Percentiles rank a stretch among this genome's conserved stretches.
phyloP scores from a whole-genome alignment of 92 coral and sea anemone genomes.

The Hydrozoanthus gracilis region DNA sequence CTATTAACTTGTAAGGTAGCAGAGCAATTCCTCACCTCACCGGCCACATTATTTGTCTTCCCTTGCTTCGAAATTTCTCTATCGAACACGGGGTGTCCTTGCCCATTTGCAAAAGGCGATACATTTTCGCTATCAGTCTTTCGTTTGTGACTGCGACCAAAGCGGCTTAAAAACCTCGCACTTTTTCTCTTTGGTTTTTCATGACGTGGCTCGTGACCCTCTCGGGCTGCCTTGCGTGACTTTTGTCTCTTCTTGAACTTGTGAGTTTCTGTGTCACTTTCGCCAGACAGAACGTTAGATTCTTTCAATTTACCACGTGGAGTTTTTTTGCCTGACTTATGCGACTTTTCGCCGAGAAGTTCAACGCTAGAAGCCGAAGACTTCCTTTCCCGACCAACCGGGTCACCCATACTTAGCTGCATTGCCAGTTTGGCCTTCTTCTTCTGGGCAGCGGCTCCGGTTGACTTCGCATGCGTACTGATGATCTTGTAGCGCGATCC shows the following conservation, averaged over 20 bases:
- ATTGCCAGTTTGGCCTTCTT: slow-evolving; percentile 39
- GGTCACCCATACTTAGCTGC: slow-evolving; percentile 41
- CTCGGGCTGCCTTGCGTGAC: slow-evolving; percentile 21
- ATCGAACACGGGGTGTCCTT: background rate
- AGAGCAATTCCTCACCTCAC: slow-evolving; percentile 8
- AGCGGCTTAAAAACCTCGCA: slow-evolving; percentile 36
- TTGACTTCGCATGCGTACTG: slow-evolving; percentile 38
- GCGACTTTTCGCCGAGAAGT: slow-evolving; percentile 23
- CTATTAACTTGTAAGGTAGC: background rate
- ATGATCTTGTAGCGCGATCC: slow-evolving; percentile 38
- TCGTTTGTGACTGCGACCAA: slow-evolving; percentile 41
- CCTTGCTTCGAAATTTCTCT: slow-evolving; percentile 24
- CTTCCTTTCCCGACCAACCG: slow-evolving; percentile 26
- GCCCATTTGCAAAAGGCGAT: slow-evolving; percentile 23
- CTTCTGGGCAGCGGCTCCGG: slow-evolving; percentile 33
- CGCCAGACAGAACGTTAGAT: slow-evolving; percentile 17
- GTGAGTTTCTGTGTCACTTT: slow-evolving; percentile 34
- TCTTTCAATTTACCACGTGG: background rate
- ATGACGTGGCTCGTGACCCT: slow-evolving; percentile 9
- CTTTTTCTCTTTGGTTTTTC: slow-evolving; percentile 45
- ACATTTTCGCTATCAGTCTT: slow-evolving; percentile 19
- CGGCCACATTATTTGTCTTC: slow-evolving; percentile 24
- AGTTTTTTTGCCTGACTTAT: slow-evolving; percentile 18
- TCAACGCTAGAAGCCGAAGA: slow-evolving; percentile 41
- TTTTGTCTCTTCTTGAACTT: slow-evolving; percentile 36